These are phyloP conservation scores for Nematolebias whitei DNA, from an alignment of 2,113 vertebrate genomes.

Conservation along the genomic window DNA sequence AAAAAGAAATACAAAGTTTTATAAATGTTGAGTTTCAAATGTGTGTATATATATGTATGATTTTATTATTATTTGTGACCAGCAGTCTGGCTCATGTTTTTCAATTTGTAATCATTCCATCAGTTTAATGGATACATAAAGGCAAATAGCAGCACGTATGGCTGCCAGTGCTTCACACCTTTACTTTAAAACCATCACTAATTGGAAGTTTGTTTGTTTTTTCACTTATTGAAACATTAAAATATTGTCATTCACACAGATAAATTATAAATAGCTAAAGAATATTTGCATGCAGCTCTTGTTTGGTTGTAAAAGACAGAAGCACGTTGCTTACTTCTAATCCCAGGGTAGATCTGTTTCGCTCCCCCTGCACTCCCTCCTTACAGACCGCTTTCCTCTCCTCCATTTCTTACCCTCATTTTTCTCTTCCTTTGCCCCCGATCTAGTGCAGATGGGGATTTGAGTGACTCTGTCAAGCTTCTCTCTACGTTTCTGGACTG, in stretches of 20 bases:
- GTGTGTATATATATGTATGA: no score
- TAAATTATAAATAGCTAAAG: slow-evolving; percentile 31
- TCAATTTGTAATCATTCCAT: slow-evolving; percentile 37
- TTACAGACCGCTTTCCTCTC: slow-evolving; percentile 33
- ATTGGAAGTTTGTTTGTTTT: slow-evolving; percentile 37
- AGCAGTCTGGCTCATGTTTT: slow-evolving; percentile 34
- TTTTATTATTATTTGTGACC: no score
- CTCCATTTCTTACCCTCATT: slow-evolving; percentile 46
- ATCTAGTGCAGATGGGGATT: slow-evolving; percentile 61
- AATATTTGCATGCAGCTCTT: not conserved
- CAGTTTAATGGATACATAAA: slow-evolving; percentile 53
- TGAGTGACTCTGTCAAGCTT: slow-evolving; percentile 70
- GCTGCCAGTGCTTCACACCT: no score
- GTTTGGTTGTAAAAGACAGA: slow-evolving; percentile 1
- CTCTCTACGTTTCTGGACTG: slow-evolving; percentile 48
- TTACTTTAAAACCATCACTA: slow-evolving; percentile 2
- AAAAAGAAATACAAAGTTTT: no score
- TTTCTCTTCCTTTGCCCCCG: slow-evolving; percentile 45
- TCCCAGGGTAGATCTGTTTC: slow-evolving; percentile 26
- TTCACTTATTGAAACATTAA: slow-evolving; percentile 25
- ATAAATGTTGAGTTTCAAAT: no score
- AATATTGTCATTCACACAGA: slow-evolving; percentile 2
- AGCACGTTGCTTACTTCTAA: not conserved
- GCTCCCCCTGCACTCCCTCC: not conserved
- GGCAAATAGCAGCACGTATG: slow-evolving; percentile 18